Conservation (phyloP, 2,888 invertebrate genomes). For the Zaprionus bogoriensis region DNA sequence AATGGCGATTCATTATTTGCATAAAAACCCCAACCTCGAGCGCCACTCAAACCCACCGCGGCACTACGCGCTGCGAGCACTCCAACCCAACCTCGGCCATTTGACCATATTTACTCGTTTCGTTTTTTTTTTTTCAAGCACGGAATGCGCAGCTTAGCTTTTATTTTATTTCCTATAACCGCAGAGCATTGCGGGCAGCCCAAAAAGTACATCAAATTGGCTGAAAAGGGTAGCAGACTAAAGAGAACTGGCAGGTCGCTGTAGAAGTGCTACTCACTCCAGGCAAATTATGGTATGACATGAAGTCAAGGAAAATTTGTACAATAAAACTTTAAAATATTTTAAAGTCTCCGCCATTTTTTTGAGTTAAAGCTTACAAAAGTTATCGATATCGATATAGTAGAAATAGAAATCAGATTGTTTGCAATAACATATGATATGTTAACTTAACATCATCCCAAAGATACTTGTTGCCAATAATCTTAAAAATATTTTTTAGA, state of each 20-base stretch:
- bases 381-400: too few species aligned
- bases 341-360: too few species aligned
- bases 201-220: not conserved
- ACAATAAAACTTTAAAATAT: not conserved
- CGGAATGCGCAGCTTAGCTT: constrained; percentile 24
- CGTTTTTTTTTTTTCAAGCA: constrained; percentile 18
- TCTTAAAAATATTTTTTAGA: too few species aligned
- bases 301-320: too few species aligned
- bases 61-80: constrained; percentile 12
- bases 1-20: constrained; percentile 55
- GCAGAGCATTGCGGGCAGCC: constrained; percentile 2
- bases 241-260: not conserved
- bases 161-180: not conserved
- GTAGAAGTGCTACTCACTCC: too few species aligned
- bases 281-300: too few species aligned
- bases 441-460: too few species aligned
- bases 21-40: constrained; percentile 48
- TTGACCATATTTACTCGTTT: constrained; percentile 33
- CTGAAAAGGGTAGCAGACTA: not conserved
- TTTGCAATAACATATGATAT: too few species aligned
- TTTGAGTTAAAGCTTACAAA: too few species aligned
- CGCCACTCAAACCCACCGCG: constrained; percentile 33
- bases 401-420: too few species aligned
- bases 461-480: too few species aligned
- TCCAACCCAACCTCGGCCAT: constrained; percentile 23